Base-by-base conservation (phyloP, 2,113 vertebrate species). In the Seriola quinqueradiata region DNA sequence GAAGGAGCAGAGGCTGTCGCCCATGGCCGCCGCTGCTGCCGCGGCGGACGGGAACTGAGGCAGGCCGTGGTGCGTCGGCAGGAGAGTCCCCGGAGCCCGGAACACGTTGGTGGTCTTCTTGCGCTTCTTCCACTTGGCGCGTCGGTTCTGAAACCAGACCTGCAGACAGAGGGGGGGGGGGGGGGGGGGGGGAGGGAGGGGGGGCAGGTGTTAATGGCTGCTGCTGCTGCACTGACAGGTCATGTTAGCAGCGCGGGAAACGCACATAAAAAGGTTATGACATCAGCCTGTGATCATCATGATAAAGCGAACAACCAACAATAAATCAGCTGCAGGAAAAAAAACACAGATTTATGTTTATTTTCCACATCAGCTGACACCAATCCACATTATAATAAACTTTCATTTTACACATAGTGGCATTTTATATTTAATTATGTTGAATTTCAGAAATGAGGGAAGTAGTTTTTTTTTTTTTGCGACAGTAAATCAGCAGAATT, bases 41-140 rank as follows among this genome's bases (percentile, higher is more conserved):
- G 93, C 93, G 7, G 93, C 92, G 4, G 93, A 93, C 8, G 95
- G 96, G 10, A 97, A 97, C 92, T 98, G 98, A 6, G 96, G 96
- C 89, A 98, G 89, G 75, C 97, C 96, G 59, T 98, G 93, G 86
- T 94, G 97, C 10, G 97, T 98, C 55, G 97, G 98, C 90, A 99
- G 93, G 71, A 99, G 95, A 6, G 97, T 99, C 23, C 97, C 98
- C 1, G 97, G 97, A 8, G 97, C 89, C 3, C 97, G 96, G 94
- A 99, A 99, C 34, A 99, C 97, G 44, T 99, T 99, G 63, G 97
- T 99, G 63, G 97, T 99, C 98, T 99, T 99, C 97, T 99, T 99
- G 92, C 98, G 96, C 87, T 99, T 99, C 96, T 99, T 99, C 98
- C 98, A 99, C 93, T 99, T 99, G 70, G 98, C 97, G 12, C 97